Conservation (phyloP, 2,888 invertebrate genomes). For the Megaustenia siamemsis region DNA sequence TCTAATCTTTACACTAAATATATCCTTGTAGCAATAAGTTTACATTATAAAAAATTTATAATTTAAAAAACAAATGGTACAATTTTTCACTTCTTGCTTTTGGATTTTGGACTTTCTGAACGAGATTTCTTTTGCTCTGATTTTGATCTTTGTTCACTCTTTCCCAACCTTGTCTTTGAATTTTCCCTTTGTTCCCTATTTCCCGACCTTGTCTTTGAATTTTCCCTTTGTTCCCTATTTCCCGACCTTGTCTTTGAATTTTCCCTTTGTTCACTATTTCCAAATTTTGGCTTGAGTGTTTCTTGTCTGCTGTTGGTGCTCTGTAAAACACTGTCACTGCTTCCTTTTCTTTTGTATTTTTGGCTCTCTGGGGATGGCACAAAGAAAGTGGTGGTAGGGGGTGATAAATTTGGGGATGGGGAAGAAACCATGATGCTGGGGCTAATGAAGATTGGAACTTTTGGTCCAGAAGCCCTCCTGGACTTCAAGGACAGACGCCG, state of each 20-base stretch:
- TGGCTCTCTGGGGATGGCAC: conserved; percentile 48
- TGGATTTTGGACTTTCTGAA: conserved; percentile 49
- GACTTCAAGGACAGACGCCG: conserved; percentile 65
- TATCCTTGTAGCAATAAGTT: too few species aligned
- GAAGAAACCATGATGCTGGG: conserved; percentile 40
- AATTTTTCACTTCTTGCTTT: not conserved
- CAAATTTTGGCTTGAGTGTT: conserved; percentile 2
- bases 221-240: not conserved
- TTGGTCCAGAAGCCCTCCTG: conserved; percentile 63
- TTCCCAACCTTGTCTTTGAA: too few species aligned
- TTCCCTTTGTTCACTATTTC: not conserved
- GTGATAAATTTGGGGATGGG: not conserved
- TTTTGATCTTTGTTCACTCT: conserved; percentile 2
- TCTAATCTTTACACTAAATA: too few species aligned
- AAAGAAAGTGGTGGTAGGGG: conserved; percentile 10
- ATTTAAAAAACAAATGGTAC: not conserved
- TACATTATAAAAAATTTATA: not conserved
- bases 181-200: not conserved
- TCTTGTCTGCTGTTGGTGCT: not conserved
- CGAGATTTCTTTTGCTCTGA: conserved; percentile 27
- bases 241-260: conserved; percentile 4
- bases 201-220: not conserved
- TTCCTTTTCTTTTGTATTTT: conserved; percentile 33
- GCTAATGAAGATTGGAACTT: conserved; percentile 47
- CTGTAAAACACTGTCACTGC: not conserved